A percentile compares a stretch with the other conserved stretches of the same genome.
Conservation (phyloP, 2,888 invertebrate genomes). For the Mythimna pallens region DNA sequence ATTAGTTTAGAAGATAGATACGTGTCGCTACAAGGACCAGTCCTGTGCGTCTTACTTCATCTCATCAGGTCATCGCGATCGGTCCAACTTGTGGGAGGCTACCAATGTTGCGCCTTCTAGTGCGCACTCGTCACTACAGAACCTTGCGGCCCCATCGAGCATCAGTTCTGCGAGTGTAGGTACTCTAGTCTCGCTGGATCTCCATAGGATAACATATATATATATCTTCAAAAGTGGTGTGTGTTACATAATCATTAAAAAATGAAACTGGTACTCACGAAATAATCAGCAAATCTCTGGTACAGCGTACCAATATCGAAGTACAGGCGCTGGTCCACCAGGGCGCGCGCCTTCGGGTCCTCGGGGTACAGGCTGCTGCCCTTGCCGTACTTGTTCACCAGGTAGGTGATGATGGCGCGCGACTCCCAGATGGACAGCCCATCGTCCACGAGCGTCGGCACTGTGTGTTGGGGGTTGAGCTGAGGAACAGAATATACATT, state of each 20-base stretch:
- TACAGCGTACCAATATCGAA: constrained; percentile 95
- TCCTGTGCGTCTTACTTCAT: too few species aligned
- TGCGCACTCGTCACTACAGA: too few species aligned
- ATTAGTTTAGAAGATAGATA: too few species aligned
- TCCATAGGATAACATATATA: neutral
- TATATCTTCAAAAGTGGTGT: neutral
- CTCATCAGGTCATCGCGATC: too few species aligned
- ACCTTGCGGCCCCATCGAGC: too few species aligned
- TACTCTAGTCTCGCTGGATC: neutral
- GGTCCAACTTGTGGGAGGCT: too few species aligned
- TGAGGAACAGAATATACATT: constrained; percentile 73
- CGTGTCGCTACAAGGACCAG: too few species aligned
- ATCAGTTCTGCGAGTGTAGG: too few species aligned
- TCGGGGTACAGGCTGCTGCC: constrained; percentile 94
- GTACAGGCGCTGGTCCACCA: constrained; percentile 95
- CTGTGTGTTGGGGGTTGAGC: constrained; percentile 96
- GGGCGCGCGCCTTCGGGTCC: constrained; percentile 93
- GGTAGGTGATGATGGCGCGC: constrained; percentile 95
- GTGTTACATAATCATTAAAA: neutral
- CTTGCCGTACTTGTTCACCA: constrained; percentile 95
- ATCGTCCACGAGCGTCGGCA: constrained; percentile 96
- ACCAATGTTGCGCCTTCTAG: too few species aligned
- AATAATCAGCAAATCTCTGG: constrained; percentile 93
- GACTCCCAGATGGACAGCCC: constrained; percentile 96
- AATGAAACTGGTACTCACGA: constrained; percentile 89